Evolutionary conservation across 2,113 vertebrate species (phyloP).

Genomic region (Tragelaphus strepsiceros): DNA sequence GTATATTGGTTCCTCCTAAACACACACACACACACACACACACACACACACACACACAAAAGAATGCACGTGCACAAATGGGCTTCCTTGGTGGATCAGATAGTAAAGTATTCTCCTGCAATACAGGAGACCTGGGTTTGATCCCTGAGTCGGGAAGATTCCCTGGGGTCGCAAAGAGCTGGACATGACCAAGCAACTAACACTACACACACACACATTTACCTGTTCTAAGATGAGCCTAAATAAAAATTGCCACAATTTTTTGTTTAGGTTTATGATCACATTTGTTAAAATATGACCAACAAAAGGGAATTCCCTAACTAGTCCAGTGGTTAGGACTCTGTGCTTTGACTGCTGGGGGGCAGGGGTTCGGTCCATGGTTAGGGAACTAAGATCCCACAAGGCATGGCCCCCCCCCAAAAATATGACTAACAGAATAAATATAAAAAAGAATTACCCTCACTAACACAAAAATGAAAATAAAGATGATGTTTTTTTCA

Average conservation of each 20-base stretch:
- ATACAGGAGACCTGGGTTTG: not conserved
- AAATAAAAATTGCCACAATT: not conserved
- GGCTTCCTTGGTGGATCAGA: not conserved
- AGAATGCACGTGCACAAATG: not conserved
- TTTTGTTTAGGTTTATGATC: not conserved
- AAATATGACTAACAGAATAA: not conserved
- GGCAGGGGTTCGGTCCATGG: not conserved
- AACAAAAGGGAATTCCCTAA: not conserved
- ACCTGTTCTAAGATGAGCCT: not conserved
- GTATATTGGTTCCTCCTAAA: not conserved
- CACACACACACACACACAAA: not conserved
- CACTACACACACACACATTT: not conserved
- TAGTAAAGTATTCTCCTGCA: not conserved
- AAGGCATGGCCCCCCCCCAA: not conserved
- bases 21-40: not conserved
- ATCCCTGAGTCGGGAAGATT: not conserved
- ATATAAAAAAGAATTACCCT: not conserved
- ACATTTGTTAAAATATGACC: slow-evolving; percentile 17
- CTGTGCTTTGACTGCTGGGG: not conserved
- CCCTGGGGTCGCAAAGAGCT: not conserved
- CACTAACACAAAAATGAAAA: not conserved
- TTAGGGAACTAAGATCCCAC: not conserved
- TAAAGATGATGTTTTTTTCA: not conserved
- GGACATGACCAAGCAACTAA: not conserved
- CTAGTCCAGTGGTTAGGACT: not conserved